These are phyloP conservation scores for Odontothrips loti DNA, from an alignment of 2,888 invertebrate genomes.

Conservation along the genomic window DNA sequence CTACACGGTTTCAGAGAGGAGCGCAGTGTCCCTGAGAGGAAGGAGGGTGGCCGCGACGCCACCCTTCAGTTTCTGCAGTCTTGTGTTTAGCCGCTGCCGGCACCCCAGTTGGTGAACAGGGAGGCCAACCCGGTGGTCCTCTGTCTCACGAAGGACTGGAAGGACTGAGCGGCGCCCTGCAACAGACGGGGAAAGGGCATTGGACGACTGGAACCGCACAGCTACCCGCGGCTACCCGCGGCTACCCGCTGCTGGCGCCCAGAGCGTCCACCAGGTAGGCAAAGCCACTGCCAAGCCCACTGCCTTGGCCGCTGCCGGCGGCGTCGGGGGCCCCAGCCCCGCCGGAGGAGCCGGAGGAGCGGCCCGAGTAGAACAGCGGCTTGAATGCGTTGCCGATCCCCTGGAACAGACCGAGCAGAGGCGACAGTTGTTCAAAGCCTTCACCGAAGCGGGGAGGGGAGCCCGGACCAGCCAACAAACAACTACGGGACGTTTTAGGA, in stretches of 20 bases:
- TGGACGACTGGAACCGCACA: neutral
- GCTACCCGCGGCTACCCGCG: slow-evolving; percentile 7
- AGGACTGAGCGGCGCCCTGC: slow-evolving; percentile 68
- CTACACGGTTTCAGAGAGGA: too few relatives aligned
- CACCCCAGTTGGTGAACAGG: slow-evolving; percentile 32
- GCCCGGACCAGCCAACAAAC: too few relatives aligned
- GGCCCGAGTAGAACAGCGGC: slow-evolving; percentile 7
- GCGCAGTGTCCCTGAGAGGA: neutral
- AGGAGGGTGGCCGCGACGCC: neutral
- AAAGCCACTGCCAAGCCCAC: neutral
- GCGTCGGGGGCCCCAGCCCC: neutral
- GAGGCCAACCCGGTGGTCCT: slow-evolving; percentile 37
- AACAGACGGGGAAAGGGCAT: slow-evolving; percentile 42
- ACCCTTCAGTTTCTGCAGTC: too few relatives aligned
- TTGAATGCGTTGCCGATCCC: slow-evolving; percentile 16
- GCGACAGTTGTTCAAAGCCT: neutral
- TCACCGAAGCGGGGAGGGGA: too few relatives aligned
- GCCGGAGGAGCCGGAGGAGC: neutral
- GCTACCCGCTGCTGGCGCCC: slow-evolving; percentile 11
- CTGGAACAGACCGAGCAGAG: slow-evolving; percentile 3
- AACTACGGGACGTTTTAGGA: too few relatives aligned
- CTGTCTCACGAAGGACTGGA: slow-evolving; percentile 48
- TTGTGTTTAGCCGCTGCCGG: neutral
- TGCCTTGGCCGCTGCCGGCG: neutral
- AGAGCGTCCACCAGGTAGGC: neutral